Evolutionary conservation across 53 echinoderm and acorn worm species (phyloP), one percentile per base, ranked within the genome.

Genomic region (Arbacia lixula): DNA sequence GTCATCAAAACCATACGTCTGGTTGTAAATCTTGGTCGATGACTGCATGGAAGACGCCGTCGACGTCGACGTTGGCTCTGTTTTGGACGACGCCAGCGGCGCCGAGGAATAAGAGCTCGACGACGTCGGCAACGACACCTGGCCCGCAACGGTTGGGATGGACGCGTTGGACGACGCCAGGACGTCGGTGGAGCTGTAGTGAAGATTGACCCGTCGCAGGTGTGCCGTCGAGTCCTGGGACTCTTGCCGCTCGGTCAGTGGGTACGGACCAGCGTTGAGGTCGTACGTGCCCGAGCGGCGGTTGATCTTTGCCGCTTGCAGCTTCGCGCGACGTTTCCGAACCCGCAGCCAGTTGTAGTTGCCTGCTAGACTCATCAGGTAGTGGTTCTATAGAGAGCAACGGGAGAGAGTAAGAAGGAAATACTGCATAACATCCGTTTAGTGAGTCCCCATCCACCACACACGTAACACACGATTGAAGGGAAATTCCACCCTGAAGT

Each of bases 291-390:
- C 76, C 31, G 54, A 54, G 9, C 76, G 76, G 2, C 76, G 76
- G 14, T 39, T 56, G 10, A 76, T 56, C 55, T 56, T 34, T 33
- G 55, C 36, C 6, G 76, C 57, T 36, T 2, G 21, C 1, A 76
- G 36, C 57, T 76, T 76, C 37, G 54, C 32, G 34, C 76, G 35
- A 35, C 76, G 54, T 39, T 76, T 76, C 0, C 76, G 57, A 34
- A 76, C 34, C 14, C 76, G 31, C 36, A 76, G 36, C 76, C 76
- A 76, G 57, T 76, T 76, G 21, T 76, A 76, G 57, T 76, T 76
- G 9, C 76, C 76, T 25, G 76, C 34, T 26, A 76, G 34, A 34
- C 76, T 76, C 76, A 76, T 76, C 57, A 76, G 19, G 37, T 55
- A 76, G 4, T 76, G 76, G 36, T 54, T 55, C 76, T 76, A 4